phyloP scores from a whole-genome alignment of 2,113 vertebrate species.

The Turnix velox region DNA sequence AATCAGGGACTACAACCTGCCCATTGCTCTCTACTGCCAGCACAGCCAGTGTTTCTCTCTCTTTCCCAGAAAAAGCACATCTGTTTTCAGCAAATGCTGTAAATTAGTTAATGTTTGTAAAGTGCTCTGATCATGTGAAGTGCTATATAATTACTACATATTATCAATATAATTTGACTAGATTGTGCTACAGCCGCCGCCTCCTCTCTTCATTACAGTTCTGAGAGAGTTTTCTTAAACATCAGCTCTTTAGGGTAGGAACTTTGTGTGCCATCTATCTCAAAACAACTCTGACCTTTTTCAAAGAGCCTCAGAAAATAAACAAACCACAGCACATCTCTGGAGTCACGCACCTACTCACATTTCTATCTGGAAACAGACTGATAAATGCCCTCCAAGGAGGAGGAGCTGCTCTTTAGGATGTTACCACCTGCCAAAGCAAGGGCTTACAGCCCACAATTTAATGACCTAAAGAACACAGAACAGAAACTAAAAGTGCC shows the following conservation, averaged over 20 bases:
- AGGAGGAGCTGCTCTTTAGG: not conserved
- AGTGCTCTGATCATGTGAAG: constrained; percentile 61
- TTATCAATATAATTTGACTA: constrained; percentile 62
- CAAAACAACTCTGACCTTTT: not conserved
- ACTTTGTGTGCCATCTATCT: not conserved
- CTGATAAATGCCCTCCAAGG: fast-evolving
- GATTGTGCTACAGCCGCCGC: constrained; percentile 16
- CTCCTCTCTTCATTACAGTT: not conserved
- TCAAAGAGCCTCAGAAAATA: not conserved
- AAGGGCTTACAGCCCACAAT: fast-evolving
- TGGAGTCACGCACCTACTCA: fast-evolving
- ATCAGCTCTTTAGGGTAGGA: not conserved
- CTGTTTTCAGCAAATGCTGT: constrained; percentile 60
- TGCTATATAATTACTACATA: constrained; percentile 47
- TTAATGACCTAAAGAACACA: fast-evolving
- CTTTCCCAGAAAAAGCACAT: not conserved
- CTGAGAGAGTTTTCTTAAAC: not conserved
- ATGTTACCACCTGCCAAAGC: not conserved
- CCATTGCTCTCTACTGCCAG: not conserved
- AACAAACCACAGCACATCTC: not conserved
- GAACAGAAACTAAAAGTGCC: not conserved
- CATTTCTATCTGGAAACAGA: not conserved
- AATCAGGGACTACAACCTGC: not conserved
- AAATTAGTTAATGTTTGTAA: constrained; percentile 69
- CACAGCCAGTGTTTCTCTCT: not conserved